A percentile compares a stretch with the other conserved stretches of the same genome.
Evolutionary conservation across 2,888 invertebrate species (phyloP).

Genomic region (Eulithis testata): DNA sequence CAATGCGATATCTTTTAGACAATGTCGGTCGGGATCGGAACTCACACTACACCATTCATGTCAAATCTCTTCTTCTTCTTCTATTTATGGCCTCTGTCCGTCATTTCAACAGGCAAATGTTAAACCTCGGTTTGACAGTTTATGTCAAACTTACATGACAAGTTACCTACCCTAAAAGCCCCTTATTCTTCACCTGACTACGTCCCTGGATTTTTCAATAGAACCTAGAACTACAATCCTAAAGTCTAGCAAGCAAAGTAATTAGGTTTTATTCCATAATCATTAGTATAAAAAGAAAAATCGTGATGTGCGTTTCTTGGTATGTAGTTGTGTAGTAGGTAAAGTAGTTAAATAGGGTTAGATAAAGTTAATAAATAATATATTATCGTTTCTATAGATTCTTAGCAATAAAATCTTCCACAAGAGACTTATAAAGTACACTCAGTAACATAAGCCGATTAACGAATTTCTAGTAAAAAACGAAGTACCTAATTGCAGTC

Average conservation of each 20-base stretch:
- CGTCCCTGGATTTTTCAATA: no score
- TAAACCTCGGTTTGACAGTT: no score
- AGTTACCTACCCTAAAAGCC: background rate
- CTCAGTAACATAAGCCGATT: no score
- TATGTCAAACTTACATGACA: no score
- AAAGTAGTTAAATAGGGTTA: background rate
- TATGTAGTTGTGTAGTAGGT: background rate
- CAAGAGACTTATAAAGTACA: background rate
- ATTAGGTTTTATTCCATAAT: constrained; percentile 6
- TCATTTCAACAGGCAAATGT: no score
- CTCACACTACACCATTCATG: no score
- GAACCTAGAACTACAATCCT: background rate
- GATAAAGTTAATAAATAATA: background rate
- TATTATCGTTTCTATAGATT: background rate
- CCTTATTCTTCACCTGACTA: background rate
- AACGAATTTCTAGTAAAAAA: no score
- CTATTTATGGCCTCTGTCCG: no score
- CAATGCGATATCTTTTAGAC: no score
- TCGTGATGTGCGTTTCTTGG: background rate
- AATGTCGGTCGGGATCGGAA: no score
- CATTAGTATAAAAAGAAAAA: background rate
- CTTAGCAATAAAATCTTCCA: constrained; percentile 6
- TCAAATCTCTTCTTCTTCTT: no score
- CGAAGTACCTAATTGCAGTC: no score
- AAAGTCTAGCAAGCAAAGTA: background rate